These are phyloP conservation scores for Saimiri boliviensis DNA, from an alignment of 2,113 vertebrate species.

Conservation along the genomic window DNA sequence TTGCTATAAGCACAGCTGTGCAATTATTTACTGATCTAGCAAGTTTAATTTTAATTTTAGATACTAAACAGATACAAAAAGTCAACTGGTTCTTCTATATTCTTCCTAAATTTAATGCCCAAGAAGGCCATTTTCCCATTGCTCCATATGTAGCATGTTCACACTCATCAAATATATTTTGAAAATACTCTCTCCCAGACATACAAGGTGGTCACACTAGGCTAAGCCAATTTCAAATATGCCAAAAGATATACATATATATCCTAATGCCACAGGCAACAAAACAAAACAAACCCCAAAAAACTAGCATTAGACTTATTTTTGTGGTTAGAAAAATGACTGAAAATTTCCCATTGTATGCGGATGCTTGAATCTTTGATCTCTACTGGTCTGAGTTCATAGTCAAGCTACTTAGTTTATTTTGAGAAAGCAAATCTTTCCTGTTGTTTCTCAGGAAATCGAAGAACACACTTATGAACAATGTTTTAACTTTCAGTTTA, in stretches of 20 bases:
- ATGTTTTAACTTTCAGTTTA: slow-evolving; percentile 49
- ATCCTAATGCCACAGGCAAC: not conserved
- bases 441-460: slow-evolving; percentile 75
- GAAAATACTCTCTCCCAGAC: not conserved
- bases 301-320: not conserved
- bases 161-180: not conserved
- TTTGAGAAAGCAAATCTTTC: slow-evolving; percentile 75
- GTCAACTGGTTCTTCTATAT: not conserved
- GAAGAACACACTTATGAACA: slow-evolving; percentile 61
- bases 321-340: slow-evolving; percentile 52
- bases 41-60: not conserved
- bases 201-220: not conserved
- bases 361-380: slow-evolving; percentile 55
- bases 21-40: not conserved
- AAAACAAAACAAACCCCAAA: not conserved
- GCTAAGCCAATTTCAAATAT: not conserved
- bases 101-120: not conserved
- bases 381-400: slow-evolving; percentile 46
- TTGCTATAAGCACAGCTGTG: not conserved
- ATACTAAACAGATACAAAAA: not conserved
- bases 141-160: not conserved
- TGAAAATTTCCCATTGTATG: slow-evolving; percentile 50
- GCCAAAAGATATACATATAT: not conserved
- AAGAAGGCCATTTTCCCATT: not conserved
- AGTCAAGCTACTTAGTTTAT: slow-evolving; percentile 70